Percentiles rank a stretch among this genome's conserved stretches.
phyloP scores from a whole-genome alignment of 1,140 invertebrate genomes.

The Drosophila kohkoa region DNA sequence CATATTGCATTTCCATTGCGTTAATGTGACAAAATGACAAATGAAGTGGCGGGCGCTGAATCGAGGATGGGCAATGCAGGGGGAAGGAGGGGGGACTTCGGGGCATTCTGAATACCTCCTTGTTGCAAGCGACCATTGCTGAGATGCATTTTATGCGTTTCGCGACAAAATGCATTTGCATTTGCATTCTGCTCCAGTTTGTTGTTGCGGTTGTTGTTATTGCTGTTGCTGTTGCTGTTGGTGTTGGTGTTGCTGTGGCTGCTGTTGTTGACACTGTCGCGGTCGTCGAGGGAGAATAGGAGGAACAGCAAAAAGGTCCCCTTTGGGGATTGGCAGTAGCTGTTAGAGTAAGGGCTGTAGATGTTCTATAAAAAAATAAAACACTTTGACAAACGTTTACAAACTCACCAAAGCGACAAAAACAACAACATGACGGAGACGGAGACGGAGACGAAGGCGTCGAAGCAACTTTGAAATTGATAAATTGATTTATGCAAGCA shows the following conservation, averaged over 20 bases:
- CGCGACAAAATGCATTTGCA: constrained; percentile 74
- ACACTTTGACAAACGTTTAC: constrained; percentile 81
- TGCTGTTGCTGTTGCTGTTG: constrained; percentile 9
- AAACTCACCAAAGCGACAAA: constrained; percentile 67
- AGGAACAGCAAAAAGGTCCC: not conserved
- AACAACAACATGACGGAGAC: constrained; percentile 29
- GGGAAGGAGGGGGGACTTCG: not conserved
- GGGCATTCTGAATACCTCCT: not conserved
- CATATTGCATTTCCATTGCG: constrained; percentile 83
- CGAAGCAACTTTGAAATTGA: constrained; percentile 77
- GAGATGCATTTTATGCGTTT: constrained; percentile 66
- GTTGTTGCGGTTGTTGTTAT: constrained; percentile 29
- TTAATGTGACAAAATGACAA: constrained; percentile 83
- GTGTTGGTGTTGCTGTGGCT: constrained; percentile 33
- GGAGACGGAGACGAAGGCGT: constrained; percentile 12
- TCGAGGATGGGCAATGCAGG: not conserved
- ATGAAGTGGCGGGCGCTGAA: constrained; percentile 59
- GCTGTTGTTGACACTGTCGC: constrained; percentile 41
- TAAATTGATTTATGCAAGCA: constrained; percentile 80
- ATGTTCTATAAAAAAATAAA: constrained; percentile 47
- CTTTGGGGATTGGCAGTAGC: constrained; percentile 11
- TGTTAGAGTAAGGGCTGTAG: constrained; percentile 17
- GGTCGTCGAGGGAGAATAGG: constrained; percentile 8
- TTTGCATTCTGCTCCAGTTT: constrained; percentile 54
- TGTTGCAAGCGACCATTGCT: constrained; percentile 12